A percentile compares a stretch with the other conserved stretches of the same genome.
These are phyloP conservation scores for Characodon lateralis DNA, from an alignment of 2,797 vertebrate species.

Conservation along the genomic window DNA sequence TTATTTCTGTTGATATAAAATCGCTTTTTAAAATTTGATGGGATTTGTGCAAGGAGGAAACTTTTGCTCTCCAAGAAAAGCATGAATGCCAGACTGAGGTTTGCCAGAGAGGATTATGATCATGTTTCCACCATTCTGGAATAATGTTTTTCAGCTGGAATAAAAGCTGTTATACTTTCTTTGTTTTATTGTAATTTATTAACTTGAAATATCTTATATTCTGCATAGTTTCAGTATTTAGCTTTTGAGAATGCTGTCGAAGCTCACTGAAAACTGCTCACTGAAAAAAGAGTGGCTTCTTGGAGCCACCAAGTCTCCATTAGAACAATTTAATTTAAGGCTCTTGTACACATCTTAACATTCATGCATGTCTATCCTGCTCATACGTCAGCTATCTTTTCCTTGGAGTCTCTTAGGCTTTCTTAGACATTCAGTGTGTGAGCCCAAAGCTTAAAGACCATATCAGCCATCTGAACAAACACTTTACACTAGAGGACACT, in stretches of 20 bases:
- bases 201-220: not conserved
- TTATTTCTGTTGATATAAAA: not conserved
- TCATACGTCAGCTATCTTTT: conserved; percentile 3
- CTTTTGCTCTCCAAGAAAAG: not conserved
- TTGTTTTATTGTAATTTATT: not conserved
- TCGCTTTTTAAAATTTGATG: not conserved
- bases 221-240: not conserved
- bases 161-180: not conserved
- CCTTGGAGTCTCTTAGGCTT: conserved; percentile 1
- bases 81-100: not conserved
- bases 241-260: not conserved
- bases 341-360: not conserved
- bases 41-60: not conserved
- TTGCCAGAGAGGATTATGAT: not conserved
- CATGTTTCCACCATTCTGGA: too few relatives aligned
- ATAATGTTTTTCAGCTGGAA: too few relatives aligned
- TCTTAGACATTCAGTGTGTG: conserved; percentile 22
- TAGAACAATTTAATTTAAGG: not conserved
- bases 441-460: conserved; percentile 27
- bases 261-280: not conserved
- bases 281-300: not conserved
- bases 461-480: conserved; percentile 64
- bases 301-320: not conserved
- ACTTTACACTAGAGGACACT: conserved; percentile 57
- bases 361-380: not conserved